A percentile compares a stretch with the other conserved stretches of the same genome.
These are phyloP conservation scores for Gobius niger DNA, from an alignment of 2,113 vertebrate genomes.

Conservation along the genomic window DNA sequence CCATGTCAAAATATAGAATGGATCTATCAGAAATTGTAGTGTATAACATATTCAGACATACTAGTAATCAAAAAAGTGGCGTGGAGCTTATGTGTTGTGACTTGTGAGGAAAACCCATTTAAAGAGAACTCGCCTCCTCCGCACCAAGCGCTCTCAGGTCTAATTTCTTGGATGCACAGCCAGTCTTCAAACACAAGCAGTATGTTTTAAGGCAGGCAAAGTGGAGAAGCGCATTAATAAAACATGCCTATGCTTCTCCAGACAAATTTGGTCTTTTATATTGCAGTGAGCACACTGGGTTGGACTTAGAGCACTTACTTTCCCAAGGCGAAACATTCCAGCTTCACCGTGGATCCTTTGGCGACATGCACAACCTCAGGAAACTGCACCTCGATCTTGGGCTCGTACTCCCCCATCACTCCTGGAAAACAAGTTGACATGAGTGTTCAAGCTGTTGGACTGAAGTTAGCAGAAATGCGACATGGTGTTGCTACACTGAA, in stretches of 20 bases:
- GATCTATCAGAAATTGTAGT: too few species aligned
- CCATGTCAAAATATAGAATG: background rate
- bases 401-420: constrained; percentile 98
- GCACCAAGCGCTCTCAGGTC: background rate
- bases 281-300: constrained; percentile 5
- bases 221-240: constrained; percentile 28
- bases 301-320: constrained; percentile 85
- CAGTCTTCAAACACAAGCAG: constrained; percentile 23
- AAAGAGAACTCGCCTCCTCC: constrained; percentile 3
- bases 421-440: constrained; percentile 77
- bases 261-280: constrained; percentile 20
- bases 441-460: background rate
- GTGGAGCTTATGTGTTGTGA: background rate
- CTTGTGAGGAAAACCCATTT: constrained; percentile 15
- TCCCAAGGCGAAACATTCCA: constrained; percentile 97
- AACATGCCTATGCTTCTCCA: constrained; percentile 4
- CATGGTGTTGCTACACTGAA: background rate
- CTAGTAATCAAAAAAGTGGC: too few species aligned
- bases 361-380: constrained; percentile 89
- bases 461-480: background rate
- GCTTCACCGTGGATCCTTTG: constrained; percentile 88
- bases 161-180: constrained; percentile 22
- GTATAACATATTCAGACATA: too few species aligned
- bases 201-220: constrained; percentile 11
- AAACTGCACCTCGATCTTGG: constrained; percentile 99